Conservation (phyloP, 2,113 vertebrate genomes). For the Heloderma charlesbogerti region DNA sequence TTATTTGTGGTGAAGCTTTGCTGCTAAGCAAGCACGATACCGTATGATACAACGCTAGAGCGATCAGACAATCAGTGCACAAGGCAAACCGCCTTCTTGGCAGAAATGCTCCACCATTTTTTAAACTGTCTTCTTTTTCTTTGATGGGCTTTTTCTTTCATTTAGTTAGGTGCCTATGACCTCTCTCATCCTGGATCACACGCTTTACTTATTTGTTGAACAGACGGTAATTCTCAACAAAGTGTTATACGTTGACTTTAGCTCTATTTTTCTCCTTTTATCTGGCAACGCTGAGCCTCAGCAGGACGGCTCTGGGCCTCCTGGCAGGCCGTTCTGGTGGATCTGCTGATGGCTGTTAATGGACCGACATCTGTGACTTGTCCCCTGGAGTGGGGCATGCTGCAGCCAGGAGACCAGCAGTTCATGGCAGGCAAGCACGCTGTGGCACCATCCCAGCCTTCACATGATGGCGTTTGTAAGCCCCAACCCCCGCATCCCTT, state of each 20-base stretch:
- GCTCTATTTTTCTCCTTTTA: background rate
- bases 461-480: background rate
- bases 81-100: background rate
- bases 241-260: background rate
- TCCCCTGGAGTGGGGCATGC: background rate
- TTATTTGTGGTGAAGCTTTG: background rate
- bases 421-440: background rate
- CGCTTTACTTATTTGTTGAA: background rate
- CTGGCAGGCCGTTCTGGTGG: background rate
- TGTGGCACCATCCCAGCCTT: background rate
- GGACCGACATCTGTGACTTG: background rate
- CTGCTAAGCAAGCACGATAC: background rate
- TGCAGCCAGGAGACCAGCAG: background rate
- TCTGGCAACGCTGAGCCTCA: background rate
- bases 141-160: background rate
- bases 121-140: background rate
- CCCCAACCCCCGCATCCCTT: background rate
- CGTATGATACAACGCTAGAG: background rate
- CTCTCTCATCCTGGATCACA: background rate
- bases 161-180: background rate
- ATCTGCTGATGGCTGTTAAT: slow-evolving; percentile 8
- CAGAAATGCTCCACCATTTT: background rate
- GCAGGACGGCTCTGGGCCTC: background rate
- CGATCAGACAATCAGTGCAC: too few relatives aligned
- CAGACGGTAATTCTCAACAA: background rate